Evolutionary conservation across 30 jellyfish, hydroid and myxozoan genomes (phyloP).

Genomic region (Morbakka virulenta): DNA sequence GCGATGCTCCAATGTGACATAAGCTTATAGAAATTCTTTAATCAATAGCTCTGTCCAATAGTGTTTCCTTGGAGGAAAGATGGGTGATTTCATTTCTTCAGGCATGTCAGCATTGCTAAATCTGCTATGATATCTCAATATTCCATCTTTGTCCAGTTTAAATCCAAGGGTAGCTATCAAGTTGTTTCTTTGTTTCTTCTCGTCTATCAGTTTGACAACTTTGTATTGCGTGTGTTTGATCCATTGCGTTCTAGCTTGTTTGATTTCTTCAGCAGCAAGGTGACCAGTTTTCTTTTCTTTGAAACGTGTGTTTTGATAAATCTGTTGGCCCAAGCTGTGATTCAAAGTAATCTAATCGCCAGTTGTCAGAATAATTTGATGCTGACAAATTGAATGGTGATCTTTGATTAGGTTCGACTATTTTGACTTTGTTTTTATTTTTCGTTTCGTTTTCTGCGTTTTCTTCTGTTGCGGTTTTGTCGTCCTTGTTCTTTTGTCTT

Average conservation of each 20-base stretch:
- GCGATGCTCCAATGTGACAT: slow-evolving; percentile 12
- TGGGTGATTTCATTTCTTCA: slow-evolving; percentile 4
- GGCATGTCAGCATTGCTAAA: slow-evolving; percentile 12
- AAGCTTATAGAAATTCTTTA: background rate
- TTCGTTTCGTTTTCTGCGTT: no score
- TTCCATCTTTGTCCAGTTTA: slow-evolving; percentile 10
- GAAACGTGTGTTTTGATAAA: background rate
- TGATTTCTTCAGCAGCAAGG: background rate
- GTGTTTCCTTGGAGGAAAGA: slow-evolving; percentile 1
- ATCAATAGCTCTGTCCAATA: background rate
- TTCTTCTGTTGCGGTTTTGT: no score
- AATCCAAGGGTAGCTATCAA: no score
- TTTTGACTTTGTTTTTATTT: no score
- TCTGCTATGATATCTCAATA: slow-evolving; percentile 15
- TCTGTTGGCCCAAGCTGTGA: slow-evolving; percentile 7
- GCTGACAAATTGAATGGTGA: slow-evolving; percentile 2
- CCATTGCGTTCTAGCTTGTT: no score
- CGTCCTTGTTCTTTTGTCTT: no score
- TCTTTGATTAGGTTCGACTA: background rate
- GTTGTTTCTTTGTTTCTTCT: no score
- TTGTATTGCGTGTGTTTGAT: no score
- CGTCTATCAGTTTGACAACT: no score
- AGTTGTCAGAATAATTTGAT: background rate
- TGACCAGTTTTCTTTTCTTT: background rate
- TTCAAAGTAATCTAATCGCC: background rate